Base-by-base conservation (phyloP, 1,140 invertebrate species). In the Habropoda laboriosa region DNA sequence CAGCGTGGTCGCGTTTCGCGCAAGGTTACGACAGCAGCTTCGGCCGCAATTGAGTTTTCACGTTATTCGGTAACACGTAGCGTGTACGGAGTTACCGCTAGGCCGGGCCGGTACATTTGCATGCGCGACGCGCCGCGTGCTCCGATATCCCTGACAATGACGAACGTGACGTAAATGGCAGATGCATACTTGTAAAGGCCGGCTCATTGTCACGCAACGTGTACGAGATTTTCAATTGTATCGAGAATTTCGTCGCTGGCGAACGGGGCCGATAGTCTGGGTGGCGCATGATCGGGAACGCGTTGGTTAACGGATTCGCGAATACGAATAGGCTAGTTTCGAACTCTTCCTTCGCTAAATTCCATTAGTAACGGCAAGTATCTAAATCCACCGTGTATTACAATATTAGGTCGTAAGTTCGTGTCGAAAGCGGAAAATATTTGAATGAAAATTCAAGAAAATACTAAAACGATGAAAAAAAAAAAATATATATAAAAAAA, bases 141-240 rank as follows among this genome's bases (percentile, higher is more conserved):
- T 49, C 63, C 76, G 76, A 82, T 72, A 71, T 79, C 38, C 67
- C 53, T 70, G 58, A 81, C 82, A 85, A 82, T 81, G 82, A 81
- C 73, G 76, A 86, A 86, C 80, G 72, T 82, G 83, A 86, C 67
- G 57, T 40, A 74, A 82, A 86, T 86, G 64, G 32, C 47, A 57
- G 51, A 86, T 82, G 72, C 71, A 61, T 74, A 47, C 35, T n/a
- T 27, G 63, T 74, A 80, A 81, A 81, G 79, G 73, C 63, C 51
- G 58, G 21, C 45, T 81, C 70, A 42, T 74, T 77, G 58, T 63
- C 74, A 66, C 79, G 73, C 63, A 70, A 7, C 35, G 42, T 32
- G 42, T 30, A 12, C 42, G 16, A 5, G 42, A n/a, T n/a, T 73
- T 73, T 27, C 73, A 81, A 55, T 68, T 58, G 67, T 76, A 75